Conservation (phyloP, 53 echinoderm and acorn worm species). For the Zoroaster sp. region DNA sequence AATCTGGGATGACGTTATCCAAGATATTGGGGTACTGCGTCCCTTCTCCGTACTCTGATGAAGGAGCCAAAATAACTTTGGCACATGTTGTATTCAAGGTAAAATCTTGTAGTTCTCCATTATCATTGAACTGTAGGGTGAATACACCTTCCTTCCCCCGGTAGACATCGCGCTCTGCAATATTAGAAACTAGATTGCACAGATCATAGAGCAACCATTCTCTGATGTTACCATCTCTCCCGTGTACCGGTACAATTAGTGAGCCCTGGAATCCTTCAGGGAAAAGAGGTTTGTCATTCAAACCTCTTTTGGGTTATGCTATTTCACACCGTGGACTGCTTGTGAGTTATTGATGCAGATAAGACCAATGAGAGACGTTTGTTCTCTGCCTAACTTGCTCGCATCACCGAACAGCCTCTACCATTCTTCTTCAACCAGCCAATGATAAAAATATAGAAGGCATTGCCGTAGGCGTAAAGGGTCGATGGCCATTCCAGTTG, state of each 20-base stretch:
- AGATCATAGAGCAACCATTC: not conserved
- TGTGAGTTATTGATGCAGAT: slow-evolving; percentile 40
- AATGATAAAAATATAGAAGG: slow-evolving; percentile 23
- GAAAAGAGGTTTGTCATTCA: slow-evolving; percentile 48
- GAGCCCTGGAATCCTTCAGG: slow-evolving; percentile 39
- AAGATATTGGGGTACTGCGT: slow-evolving; percentile 7
- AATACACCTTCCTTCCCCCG: slow-evolving; percentile 32
- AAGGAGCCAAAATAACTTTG: slow-evolving; percentile 22
- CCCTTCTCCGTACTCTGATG: not conserved
- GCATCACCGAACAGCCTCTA: slow-evolving; percentile 46
- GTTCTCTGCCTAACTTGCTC: slow-evolving; percentile 42
- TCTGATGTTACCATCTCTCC: not conserved
- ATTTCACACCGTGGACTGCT: slow-evolving; percentile 13
- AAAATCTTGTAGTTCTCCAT: slow-evolving; percentile 15
- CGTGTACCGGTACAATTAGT: not conserved
- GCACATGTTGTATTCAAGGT: slow-evolving; percentile 36
- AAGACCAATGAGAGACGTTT: slow-evolving; percentile 20
- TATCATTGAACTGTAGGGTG: slow-evolving; percentile 7
- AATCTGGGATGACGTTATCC: slow-evolving; percentile 43
- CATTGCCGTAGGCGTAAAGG: not conserved
- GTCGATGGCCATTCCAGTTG: slow-evolving; percentile 39
- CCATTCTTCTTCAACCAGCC: slow-evolving; percentile 25
- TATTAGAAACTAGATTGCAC: slow-evolving; percentile 19
- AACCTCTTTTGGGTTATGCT: slow-evolving; percentile 53
- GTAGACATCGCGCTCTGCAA: slow-evolving; percentile 4